Percentiles rank a stretch among this genome's conserved stretches.
phyloP scores from a whole-genome alignment of 2,888 invertebrate genomes.

The Xiphydria camelus region DNA sequence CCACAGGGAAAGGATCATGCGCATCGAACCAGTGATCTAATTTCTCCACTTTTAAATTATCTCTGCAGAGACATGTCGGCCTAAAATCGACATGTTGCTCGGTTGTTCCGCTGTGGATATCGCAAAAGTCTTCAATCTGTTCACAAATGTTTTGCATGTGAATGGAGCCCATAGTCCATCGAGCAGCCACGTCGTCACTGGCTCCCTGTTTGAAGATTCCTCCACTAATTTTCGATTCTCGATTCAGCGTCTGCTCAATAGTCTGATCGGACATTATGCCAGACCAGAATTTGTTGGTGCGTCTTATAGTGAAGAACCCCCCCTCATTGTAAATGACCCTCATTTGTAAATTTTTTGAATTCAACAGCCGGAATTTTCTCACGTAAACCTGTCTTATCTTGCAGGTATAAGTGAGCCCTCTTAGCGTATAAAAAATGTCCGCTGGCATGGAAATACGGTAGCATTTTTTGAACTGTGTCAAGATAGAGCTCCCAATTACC shows the following conservation, averaged over 20 bases:
- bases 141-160: conserved; percentile 16
- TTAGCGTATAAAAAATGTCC: conserved; percentile 48
- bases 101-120: conserved; percentile 6
- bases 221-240: conserved; percentile 3
- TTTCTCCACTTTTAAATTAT: conserved; percentile 19
- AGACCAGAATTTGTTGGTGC: conserved; percentile 4
- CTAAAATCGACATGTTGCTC: conserved; percentile 18
- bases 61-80: conserved; percentile 12
- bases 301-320: conserved; percentile 3
- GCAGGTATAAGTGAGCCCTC: conserved; percentile 35
- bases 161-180: conserved; percentile 12
- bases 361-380: too few species aligned
- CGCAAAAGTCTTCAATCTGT: conserved; percentile 11
- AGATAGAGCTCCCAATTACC: conserved; percentile 40
- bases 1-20: conserved; percentile 16
- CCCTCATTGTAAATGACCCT: conserved; percentile 24
- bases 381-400: conserved; percentile 30
- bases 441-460: conserved; percentile 44
- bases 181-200: conserved; percentile 1
- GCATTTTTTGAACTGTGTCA: conserved; percentile 31
- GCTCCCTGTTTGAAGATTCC: conserved; percentile 8
- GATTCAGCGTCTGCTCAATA: conserved; percentile 7
- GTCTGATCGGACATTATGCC: background rate
- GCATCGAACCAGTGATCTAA: conserved; percentile 15
- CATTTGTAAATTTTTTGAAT: conserved; percentile 23